Conservation (phyloP, 2,113 vertebrate genomes). For the Narcine bancroftii region DNA sequence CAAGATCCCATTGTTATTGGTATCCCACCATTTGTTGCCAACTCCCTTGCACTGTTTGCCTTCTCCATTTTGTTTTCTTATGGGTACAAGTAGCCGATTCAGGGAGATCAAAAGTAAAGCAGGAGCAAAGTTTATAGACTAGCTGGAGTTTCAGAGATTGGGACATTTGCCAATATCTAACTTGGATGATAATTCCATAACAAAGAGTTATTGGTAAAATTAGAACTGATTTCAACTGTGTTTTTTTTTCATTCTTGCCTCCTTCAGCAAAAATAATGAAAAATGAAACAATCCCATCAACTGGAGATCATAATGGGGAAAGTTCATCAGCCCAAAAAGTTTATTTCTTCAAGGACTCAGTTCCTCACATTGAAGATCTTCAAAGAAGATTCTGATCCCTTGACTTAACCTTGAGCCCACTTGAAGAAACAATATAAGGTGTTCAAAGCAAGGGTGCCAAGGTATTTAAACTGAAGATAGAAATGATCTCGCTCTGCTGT, state of each 20-base stretch:
- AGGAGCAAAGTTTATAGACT: neutral
- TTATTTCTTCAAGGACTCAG: neutral
- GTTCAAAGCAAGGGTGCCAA: neutral
- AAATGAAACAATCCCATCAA: neutral
- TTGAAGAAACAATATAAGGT: neutral
- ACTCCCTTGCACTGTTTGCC: too few species aligned
- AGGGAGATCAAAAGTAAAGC: neutral
- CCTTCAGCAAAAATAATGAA: neutral
- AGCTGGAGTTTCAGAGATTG: neutral
- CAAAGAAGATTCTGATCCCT: neutral
- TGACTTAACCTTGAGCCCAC: neutral
- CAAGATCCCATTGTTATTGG: too few species aligned
- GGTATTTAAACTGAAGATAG: neutral
- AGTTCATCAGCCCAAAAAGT: neutral
- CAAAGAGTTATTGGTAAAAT: neutral
- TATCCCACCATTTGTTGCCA: too few species aligned
- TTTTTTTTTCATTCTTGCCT: neutral
- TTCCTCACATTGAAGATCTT: neutral
- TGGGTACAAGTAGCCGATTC: neutral
- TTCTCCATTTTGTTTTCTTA: neutral
- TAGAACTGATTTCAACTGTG: neutral
- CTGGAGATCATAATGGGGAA: neutral
- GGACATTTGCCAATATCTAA: neutral
- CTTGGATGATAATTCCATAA: neutral
- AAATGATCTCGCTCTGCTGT: neutral